Base-by-base conservation (phyloP, 2,888 invertebrate species). In the Caenorhabditis sp. region DNA sequence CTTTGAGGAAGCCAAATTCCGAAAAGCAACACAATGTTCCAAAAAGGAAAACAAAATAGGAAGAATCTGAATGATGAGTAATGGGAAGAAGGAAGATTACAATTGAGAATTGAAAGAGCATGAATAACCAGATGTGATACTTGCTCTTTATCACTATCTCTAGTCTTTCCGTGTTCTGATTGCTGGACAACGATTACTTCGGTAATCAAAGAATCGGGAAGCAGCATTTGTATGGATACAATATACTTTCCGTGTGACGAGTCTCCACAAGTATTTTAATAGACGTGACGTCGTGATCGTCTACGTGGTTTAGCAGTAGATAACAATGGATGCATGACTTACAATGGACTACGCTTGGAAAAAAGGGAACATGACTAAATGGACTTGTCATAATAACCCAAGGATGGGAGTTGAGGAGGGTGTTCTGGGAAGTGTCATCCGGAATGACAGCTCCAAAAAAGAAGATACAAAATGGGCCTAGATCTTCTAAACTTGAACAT, bases 1-100 rank as follows among this genome's bases (percentile, higher is more conserved):
- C 77, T 77, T 69, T 70, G 61, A 77, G 77, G 77, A 77, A 77
- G 77, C 77, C 77, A 77, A n/a, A 49, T 61, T 69, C 38, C 35
- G 16, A 41, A 41, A 68, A 59, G n/a, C 44, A 56, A 66, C 47
- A 47, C n/a, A 47, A 44, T 16, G 16, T 59, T 47, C 56, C 68
- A 54, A n/a, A 10, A 14, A 44, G 58, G 28, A 58, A 44, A 63
- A 70, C 38, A 24, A 68, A 76, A 68, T 76, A 49, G 35, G 59
- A 38, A 47, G n/a, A 68, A 59, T 44, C 35, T 22, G 38, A 56
- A 51, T 35, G 75, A 75, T 75, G 75, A 76, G 76, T 76, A 68
- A 76, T 76, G 47, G n/a, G n/a, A 68, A 7, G 24, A 54, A 47
- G 10, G 47, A 47, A 12, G 44, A 35, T 54, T 28, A 44, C 44